phyloP scores from a whole-genome alignment of 1,140 invertebrate species.

The Eupeodes corollae region DNA sequence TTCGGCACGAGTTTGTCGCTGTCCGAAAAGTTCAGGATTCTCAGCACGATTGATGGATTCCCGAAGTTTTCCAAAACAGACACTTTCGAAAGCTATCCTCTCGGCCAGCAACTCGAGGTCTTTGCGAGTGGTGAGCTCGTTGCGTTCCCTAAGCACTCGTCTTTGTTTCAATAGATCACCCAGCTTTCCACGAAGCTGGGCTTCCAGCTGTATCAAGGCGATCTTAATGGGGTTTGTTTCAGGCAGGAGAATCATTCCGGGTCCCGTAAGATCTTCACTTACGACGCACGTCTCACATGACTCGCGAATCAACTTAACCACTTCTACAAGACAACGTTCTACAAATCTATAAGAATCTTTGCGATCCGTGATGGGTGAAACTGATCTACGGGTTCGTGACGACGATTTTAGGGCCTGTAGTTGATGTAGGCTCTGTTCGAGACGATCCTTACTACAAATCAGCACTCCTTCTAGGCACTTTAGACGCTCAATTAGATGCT shows the following conservation, averaged over 20 bases:
- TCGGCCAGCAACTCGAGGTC: constrained; percentile 59
- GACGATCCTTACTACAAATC: constrained; percentile 39
- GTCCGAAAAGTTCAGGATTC: constrained; percentile 11
- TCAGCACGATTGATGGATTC: constrained; percentile 15
- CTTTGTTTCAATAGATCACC: constrained; percentile 51
- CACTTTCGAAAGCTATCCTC: constrained; percentile 62
- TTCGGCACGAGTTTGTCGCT: constrained; percentile 29
- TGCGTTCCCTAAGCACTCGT: constrained; percentile 45
- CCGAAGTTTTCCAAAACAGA: constrained; percentile 15
- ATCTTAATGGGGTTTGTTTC: constrained; percentile 37
- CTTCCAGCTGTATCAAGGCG: constrained; percentile 51
- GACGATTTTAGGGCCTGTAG: constrained; percentile 43
- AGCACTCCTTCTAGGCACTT: constrained; percentile 47
- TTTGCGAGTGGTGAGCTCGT: constrained; percentile 51
- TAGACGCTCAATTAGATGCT: constrained; percentile 43
- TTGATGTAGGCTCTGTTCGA: constrained; percentile 36
- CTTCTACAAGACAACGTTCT: constrained; percentile 47
- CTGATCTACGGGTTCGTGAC: constrained; percentile 43
- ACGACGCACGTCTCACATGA: constrained; percentile 44
- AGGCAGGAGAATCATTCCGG: constrained; percentile 6
- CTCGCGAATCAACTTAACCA: constrained; percentile 44
- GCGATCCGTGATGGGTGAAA: constrained; percentile 46
- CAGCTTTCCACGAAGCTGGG: constrained; percentile 52
- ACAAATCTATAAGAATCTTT: constrained; percentile 46
- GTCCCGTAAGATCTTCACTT: constrained; percentile 10